Evolutionary conservation across 2,113 vertebrate genomes (phyloP).

Genomic region (Glaucidium brasilianum): DNA sequence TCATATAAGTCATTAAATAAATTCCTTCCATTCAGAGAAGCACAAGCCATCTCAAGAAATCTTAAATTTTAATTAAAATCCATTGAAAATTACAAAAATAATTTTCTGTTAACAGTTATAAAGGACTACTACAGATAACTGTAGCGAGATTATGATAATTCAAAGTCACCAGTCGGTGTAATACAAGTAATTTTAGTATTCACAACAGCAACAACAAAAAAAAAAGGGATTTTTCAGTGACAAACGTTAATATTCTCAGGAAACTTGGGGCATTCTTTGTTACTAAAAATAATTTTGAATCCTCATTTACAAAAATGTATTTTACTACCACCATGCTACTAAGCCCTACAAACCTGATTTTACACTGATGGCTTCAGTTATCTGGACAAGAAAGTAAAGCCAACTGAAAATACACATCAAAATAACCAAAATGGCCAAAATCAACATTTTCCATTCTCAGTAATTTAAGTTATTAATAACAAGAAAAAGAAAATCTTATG

Average conservation of each 20-base stretch:
- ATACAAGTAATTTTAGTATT: background rate
- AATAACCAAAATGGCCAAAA: background rate
- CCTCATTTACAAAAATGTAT: background rate
- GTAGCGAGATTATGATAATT: slow-evolving; percentile 12
- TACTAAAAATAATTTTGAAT: background rate
- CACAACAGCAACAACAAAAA: background rate
- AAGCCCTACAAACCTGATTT: background rate
- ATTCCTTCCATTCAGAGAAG: slow-evolving; percentile 45
- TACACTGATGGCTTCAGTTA: background rate
- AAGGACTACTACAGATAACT: slow-evolving; percentile 48
- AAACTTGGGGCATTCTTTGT: background rate
- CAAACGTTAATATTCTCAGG: background rate
- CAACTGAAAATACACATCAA: background rate
- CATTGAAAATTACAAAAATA: slow-evolving; percentile 21
- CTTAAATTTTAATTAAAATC: slow-evolving; percentile 15
- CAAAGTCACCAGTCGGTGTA: background rate
- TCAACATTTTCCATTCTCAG: background rate
- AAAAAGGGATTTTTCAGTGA: background rate
- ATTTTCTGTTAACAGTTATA: slow-evolving; percentile 36
- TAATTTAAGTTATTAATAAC: background rate
- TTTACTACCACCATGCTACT: background rate
- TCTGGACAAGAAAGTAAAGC: background rate
- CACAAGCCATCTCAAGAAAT: slow-evolving; percentile 10
- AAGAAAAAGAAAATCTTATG: background rate
- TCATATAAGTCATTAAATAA: slow-evolving; percentile 48